A percentile compares a stretch with the other conserved stretches of the same genome.
These are phyloP conservation scores for Cherax destructor DNA, from an alignment of 1,140 invertebrate species.

Conservation along the genomic window DNA sequence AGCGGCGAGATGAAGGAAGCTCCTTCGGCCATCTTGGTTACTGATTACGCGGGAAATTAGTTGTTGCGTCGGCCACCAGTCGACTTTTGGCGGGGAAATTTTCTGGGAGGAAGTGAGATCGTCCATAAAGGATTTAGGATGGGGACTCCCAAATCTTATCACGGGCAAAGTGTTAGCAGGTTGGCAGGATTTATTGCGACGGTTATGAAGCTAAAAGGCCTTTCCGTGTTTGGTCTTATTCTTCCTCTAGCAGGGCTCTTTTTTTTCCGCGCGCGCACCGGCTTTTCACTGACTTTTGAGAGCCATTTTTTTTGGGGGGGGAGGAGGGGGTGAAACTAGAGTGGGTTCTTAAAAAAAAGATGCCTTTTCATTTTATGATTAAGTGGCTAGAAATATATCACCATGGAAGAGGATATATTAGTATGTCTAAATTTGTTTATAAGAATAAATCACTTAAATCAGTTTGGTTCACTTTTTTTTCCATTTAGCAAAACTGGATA, in stretches of 20 bases:
- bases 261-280: no score
- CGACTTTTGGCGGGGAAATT: constrained; percentile 28
- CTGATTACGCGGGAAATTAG: constrained; percentile 70
- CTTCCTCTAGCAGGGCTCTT: neutral
- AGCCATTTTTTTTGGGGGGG: neutral
- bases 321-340: no score
- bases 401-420: no score
- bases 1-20: constrained; percentile 51
- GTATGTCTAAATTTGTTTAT: no score
- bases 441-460: no score
- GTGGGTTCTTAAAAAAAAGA: no score
- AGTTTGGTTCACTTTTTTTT: no score
- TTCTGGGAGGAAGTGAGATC: constrained; percentile 48
- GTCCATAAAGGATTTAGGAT: constrained; percentile 45
- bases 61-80: constrained; percentile 42
- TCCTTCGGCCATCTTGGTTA: constrained; percentile 57
- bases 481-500: no score
- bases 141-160: constrained; percentile 29
- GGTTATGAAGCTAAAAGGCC: constrained; percentile 49
- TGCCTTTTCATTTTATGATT: no score
- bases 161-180: constrained; percentile 39
- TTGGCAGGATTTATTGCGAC: constrained; percentile 46
- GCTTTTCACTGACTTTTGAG: neutral
- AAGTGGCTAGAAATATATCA: no score
- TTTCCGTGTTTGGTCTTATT: constrained; percentile 54